Percentiles rank a stretch among this genome's conserved stretches.
Evolutionary conservation across 2,888 invertebrate species (phyloP).

Genomic region (Troides oblongomaculatus): DNA sequence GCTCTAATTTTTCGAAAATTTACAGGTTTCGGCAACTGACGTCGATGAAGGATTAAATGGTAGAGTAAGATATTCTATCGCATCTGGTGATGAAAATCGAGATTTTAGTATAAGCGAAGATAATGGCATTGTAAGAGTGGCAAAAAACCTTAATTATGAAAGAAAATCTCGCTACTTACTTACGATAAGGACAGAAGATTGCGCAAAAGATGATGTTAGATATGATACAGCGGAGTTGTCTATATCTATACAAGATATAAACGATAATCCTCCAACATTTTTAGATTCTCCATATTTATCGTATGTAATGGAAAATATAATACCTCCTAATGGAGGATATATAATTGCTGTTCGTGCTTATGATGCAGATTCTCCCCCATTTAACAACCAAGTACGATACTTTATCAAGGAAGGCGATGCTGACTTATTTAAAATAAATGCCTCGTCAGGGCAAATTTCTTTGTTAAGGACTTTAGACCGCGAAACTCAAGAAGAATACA

Average conservation of each 20-base stretch:
- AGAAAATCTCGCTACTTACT: conserved; percentile 90
- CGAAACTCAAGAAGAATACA: conserved; percentile 90
- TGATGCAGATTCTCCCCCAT: conserved; percentile 94
- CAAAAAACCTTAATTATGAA: conserved; percentile 96
- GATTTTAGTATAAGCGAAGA: conserved; percentile 96
- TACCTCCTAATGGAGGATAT: conserved; percentile 89
- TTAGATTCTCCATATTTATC: conserved; percentile 96
- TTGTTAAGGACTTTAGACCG: conserved; percentile 90
- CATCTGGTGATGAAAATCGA: conserved; percentile 92
- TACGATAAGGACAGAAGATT: conserved; percentile 93
- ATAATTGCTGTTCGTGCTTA: conserved; percentile 91
- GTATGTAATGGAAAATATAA: conserved; percentile 95
- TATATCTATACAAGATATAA: conserved; percentile 93
- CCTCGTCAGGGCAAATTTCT: conserved; percentile 94
- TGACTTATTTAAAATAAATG: conserved; percentile 94
- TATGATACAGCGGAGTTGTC: conserved; percentile 90
- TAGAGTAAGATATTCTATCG: conserved; percentile 94
- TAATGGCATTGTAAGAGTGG: conserved; percentile 93
- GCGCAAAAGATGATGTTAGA: conserved; percentile 85
- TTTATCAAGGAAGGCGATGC: conserved; percentile 96
- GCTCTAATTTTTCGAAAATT: conserved; percentile 26
- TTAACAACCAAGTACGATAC: conserved; percentile 94
- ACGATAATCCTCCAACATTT: conserved; percentile 96
- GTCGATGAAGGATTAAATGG: conserved; percentile 93
- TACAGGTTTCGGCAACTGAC: conserved; percentile 92